Evolutionary conservation across 2,797 vertebrate genomes (phyloP), one percentile per base, ranked within the genome.

Genomic region (Argya squamiceps): DNA sequence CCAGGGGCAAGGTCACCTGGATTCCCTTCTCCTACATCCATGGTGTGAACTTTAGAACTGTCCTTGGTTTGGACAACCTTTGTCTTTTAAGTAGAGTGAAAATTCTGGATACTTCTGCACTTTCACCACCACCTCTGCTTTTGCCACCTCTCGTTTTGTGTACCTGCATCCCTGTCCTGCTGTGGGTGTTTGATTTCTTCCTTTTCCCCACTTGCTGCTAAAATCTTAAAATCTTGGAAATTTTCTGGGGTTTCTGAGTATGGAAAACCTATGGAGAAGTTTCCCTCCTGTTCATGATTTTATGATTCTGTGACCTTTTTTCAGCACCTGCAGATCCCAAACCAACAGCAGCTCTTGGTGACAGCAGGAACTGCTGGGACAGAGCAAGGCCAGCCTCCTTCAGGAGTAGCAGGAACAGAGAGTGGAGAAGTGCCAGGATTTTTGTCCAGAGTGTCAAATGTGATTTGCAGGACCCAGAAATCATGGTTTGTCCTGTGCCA

Each of bases 401-500:
- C 69, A 21, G 46, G 17, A 17, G 11, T 0, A 30, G 26, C 49
- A 71, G 52, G 41, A 29, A 9, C 34, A 27, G 21, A 53, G 56
- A 37, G 36, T 6, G 1, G 24, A 71, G 9, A 19, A 34, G 10
- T 10, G 39, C 24, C 2, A 29, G 12, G n/a, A 39, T 30, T 32
- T 58, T 39, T 81, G 2, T 13, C 47, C 55, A 5, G 1, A 2
- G 10, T 65, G 18, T n/a, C 11, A 4, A 15, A 50, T 23, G 47
- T 47, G 75, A 10, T 41, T n/a, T 34, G 20, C 44, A 88, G 67
- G 62, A 81, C 36, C 29, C 49, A 63, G 62, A 50, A 82, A 41
- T 17, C 8, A 1, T 14, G 2, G 2, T 49, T 58, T 29, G 20
- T 52, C 41, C 50, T 0, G 0, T 53, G 32, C 44, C 29, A 13